A percentile compares a stretch with the other conserved stretches of the same genome.
phyloP scores from a whole-genome alignment of 2,113 vertebrate genomes.

The Dendropsophus ebraccatus region DNA sequence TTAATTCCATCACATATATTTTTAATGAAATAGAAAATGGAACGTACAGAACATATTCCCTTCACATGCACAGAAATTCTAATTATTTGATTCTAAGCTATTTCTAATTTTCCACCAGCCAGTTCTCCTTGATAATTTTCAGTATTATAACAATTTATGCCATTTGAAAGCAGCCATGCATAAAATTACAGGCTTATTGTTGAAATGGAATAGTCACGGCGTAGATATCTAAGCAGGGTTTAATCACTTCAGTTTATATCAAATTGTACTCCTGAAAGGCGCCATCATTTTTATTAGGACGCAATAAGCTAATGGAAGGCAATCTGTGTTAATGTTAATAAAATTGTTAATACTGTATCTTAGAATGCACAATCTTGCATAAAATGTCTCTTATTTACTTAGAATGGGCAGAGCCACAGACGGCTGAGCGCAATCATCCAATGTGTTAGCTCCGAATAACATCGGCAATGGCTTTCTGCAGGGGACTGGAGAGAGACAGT shows the following conservation, averaged over 20 bases:
- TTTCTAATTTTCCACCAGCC: constrained; percentile 82
- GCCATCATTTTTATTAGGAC: constrained; percentile 86
- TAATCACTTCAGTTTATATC: constrained; percentile 84
- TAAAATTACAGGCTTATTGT: constrained; percentile 86
- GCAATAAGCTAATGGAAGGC: constrained; percentile 83
- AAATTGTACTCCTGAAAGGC: constrained; percentile 83
- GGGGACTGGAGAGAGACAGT: background rate
- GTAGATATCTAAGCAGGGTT: constrained; percentile 83
- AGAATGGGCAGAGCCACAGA: constrained; percentile 65
- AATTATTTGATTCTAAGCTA: constrained; percentile 80
- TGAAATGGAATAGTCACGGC: constrained; percentile 78
- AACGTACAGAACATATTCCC: constrained; percentile 18
- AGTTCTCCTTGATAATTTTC: constrained; percentile 80
- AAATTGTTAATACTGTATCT: constrained; percentile 81
- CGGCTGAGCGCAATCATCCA: constrained; percentile 62
- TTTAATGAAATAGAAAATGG: constrained; percentile 49
- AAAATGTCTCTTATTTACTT: constrained; percentile 69
- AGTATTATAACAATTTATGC: constrained; percentile 85
- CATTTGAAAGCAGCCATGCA: constrained; percentile 85
- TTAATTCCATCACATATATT: constrained; percentile 45
- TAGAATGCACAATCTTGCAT: constrained; percentile 65
- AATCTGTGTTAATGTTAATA: constrained; percentile 82
- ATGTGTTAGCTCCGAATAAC: background rate
- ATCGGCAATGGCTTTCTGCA: background rate
- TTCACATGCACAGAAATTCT: constrained; percentile 77